phyloP scores from a whole-genome alignment of 2,113 vertebrate species.

The Pteruthius melanotis region DNA sequence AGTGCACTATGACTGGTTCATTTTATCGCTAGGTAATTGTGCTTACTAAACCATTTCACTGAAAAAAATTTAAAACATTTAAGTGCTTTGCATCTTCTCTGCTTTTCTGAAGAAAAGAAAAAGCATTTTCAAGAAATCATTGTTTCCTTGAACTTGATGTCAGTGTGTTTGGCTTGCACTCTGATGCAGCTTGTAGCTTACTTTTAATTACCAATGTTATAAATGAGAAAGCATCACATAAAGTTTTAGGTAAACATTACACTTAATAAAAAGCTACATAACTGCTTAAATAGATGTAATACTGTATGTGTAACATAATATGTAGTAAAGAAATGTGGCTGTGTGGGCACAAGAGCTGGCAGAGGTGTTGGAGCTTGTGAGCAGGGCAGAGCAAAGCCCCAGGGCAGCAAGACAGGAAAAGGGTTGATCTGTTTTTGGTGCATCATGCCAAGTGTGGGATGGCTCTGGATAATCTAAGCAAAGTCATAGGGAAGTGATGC shows the following conservation, averaged over 20 bases:
- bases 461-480: background rate
- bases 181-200: background rate
- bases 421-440: background rate
- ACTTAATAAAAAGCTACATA: background rate
- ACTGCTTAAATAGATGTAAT: background rate
- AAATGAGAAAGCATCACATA: background rate
- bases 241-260: background rate
- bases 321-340: background rate
- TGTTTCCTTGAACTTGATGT: background rate
- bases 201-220: background rate
- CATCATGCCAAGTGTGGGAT: fast-evolving
- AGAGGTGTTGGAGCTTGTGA: background rate
- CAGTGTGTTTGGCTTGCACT: background rate
- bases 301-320: background rate
- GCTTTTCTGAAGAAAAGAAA: background rate
- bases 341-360: background rate
- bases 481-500: background rate
- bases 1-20: background rate
- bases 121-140: background rate
- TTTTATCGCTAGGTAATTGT: background rate
- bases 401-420: fast-evolving
- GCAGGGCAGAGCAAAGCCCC: background rate
- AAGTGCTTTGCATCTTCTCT: background rate
- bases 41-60: background rate
- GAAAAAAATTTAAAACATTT: background rate